Evolutionary conservation across 2,888 invertebrate genomes (phyloP), one percentile per base, ranked within the genome.

Genomic region (Meta bourneti): DNA sequence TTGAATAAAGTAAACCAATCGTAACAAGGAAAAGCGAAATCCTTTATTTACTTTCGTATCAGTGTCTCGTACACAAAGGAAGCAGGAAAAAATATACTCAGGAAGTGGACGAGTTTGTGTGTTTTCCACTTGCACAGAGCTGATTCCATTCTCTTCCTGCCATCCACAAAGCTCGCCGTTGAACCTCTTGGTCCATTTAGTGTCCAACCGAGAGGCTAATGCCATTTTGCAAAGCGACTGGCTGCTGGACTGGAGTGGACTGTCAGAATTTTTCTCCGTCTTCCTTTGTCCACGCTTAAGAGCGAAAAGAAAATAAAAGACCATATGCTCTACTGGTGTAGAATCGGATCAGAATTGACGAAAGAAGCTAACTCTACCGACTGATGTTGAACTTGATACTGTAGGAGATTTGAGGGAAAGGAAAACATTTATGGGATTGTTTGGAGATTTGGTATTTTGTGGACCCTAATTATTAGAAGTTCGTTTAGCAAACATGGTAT

Each of bases 131-230:
- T 69, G 74, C 75, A 34, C 54, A 54, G 20, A n/a, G 11, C 54
- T 54, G 69, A 20, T 69, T 34, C 34, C 34, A 34, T 34, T 34
- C 34, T 34, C 1, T 48, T 13, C 81, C 34, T 81, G 72, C 70
- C 19, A 48, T 71, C 48, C 49, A n/a, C 72, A 81, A 74, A 72
- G 80, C 74, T 72, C 70, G 49, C 48, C 49, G 20, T 61, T 49
- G 34, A 34, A 34, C 34, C 81, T 54, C 80, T 49, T 75, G 88
- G 81, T 88, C 88, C 88, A 88, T 88, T 88, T 72, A 81, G 61
- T 61, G 81, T 19, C 74, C 81, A 88, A 49, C 80, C 49, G 69
- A 81, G 88, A 71, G 74, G 71, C 69, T 86, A 86, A 86, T 86
- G 78, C 70, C 48, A 78, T 86, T 86, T 86, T 86, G 86, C 78